Evolutionary conservation across 1,140 invertebrate genomes (phyloP).

Genomic region (Brachionus manjavacas): DNA sequence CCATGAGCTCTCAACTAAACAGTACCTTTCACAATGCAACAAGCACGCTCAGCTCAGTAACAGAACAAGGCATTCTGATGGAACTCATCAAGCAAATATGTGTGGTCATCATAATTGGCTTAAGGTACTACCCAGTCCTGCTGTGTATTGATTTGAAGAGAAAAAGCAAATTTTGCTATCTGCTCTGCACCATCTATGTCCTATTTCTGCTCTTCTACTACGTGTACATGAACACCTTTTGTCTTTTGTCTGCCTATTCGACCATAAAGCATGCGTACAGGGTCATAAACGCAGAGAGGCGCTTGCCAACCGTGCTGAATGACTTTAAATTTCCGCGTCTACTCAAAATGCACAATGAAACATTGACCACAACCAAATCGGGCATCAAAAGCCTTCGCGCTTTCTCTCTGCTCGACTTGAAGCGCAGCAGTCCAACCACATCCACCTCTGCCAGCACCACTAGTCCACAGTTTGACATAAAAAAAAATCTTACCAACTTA

Average conservation of each 20-base stretch:
- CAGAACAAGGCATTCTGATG: constrained; percentile 11
- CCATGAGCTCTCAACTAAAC: neutral
- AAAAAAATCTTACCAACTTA: neutral
- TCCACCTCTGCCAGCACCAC: too few relatives aligned
- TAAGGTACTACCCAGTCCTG: constrained; percentile 38
- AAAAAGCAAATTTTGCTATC: constrained; percentile 37
- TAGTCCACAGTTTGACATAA: neutral
- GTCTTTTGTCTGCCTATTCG: constrained; percentile 21
- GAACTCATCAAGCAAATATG: constrained; percentile 38
- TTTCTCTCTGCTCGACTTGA: neutral
- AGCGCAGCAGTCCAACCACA: neutral
- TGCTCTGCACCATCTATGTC: constrained; percentile 32
- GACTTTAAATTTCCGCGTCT: neutral
- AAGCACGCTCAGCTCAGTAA: neutral
- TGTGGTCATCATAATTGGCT: constrained; percentile 38
- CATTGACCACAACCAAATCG: neutral
- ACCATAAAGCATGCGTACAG: constrained; percentile 1
- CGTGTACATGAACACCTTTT: constrained; percentile 40
- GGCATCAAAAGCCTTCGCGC: neutral
- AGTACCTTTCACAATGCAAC: neutral
- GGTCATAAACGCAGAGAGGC: neutral
- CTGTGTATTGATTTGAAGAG: neutral
- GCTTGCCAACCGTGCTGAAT: neutral
- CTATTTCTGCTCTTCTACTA: neutral
- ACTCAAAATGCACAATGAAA: neutral